A percentile compares a stretch with the other conserved stretches of the same genome.
Conservation (phyloP, 2,113 vertebrate species). For the Arothron firmamentum region DNA sequence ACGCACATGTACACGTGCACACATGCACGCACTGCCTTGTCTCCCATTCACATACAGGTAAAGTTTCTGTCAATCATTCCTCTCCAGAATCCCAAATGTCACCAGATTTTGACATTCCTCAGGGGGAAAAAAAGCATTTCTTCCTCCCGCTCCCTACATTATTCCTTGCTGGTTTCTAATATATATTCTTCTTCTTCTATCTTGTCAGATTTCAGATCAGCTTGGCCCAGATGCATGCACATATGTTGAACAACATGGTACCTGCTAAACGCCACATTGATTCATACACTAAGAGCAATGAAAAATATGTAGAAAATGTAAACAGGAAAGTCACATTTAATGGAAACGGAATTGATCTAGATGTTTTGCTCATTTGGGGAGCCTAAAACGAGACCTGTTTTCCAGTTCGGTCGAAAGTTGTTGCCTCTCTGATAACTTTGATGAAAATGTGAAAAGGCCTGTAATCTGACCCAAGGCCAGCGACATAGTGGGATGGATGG, state of each 20-base stretch:
- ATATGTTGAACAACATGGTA: no score
- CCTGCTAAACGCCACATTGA: no score
- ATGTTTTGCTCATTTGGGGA: no score
- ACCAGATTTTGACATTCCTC: conserved; percentile 47
- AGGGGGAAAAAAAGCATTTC: not conserved
- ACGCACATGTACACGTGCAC: not conserved
- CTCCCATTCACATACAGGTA: conserved; percentile 24
- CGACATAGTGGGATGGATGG: conserved; percentile 18
- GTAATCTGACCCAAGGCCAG: conserved; percentile 15
- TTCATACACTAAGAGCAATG: no score
- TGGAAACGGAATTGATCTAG: no score
- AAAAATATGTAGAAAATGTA: no score
- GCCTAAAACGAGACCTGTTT: not conserved
- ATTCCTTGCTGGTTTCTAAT: conserved; percentile 9
- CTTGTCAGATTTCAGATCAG: not conserved
- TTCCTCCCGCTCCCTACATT: not conserved
- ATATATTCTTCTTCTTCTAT: conserved; percentile 4
- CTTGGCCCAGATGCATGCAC: no score
- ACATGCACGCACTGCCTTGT: conserved; percentile 5
- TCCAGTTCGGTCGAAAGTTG: not conserved
- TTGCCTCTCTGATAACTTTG: not conserved
- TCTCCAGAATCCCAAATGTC: conserved; percentile 47
- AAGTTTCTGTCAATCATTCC: conserved; percentile 59
- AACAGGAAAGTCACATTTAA: no score
- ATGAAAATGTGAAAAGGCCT: conserved; percentile 4